Evolutionary conservation across 2,797 vertebrate species (phyloP), one percentile per base, ranked within the genome.

Genomic region (Spizella passerina): DNA sequence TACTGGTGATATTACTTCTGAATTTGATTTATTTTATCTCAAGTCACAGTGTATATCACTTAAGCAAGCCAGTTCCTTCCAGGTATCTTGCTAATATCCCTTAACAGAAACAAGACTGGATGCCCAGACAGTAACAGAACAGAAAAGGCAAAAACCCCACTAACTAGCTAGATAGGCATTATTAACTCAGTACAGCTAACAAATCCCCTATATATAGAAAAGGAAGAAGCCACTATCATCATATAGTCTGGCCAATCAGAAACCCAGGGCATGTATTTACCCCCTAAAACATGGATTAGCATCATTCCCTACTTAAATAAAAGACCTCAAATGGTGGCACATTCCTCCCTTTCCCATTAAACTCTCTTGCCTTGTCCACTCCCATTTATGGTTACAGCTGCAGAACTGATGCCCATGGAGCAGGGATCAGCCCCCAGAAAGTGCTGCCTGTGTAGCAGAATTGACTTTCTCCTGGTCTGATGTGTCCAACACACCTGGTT

Each of bases 1-100:
- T 88, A 90, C 64, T 88, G 57, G 57, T 29, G 56, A 93, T 64
- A 88, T 34, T 87, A 87, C 70, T 79, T 90, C 66, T 85, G 91
- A 94, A 96, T 96, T 93, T 95, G 83, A 95, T 96, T 93, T 88
- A 90, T 92, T 96, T 96, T 95, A 88, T 92, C 93, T 92, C 52
- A 79, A 87, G 82, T 78, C 78, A 70, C 60, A 92, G 64, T 8
- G 36, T 39, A 7, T 66, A 83, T 64, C 88, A 91, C 66, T 80
- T 83, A 93, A 85, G 77, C 57, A 95, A 91, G 81, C 27, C 66
- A 90, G 57, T 61, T 92, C 78, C 95, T 95, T 80, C 77, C 63
- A 80, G 86, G 65, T 93, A 82, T 87, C 93, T 92, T 89, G 78
- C 30, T 91, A 93, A 93, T 87, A 89, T 52, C 43, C 49, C 46